Conservation (phyloP, 2,113 vertebrate species). For the Carassius carassius region DNA sequence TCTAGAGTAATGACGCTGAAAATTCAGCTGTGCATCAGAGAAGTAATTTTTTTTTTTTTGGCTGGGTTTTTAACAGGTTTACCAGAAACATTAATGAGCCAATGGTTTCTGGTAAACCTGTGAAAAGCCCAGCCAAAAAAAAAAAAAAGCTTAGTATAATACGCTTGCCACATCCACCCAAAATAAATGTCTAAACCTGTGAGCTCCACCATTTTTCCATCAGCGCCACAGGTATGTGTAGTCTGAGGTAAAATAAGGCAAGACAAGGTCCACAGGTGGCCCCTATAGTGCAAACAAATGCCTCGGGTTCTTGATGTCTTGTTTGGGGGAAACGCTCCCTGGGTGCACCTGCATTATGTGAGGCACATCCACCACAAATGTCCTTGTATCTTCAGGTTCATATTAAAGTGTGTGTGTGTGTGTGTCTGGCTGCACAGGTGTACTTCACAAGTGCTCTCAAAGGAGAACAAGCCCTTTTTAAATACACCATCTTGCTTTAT, state of each 20-base stretch:
- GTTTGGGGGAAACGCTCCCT: not conserved
- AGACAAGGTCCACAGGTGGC: constrained; percentile 45
- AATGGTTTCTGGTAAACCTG: constrained; percentile 48
- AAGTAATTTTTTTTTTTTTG: too few species aligned
- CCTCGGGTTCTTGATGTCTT: constrained; percentile 43
- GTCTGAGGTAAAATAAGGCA: constrained; percentile 12
- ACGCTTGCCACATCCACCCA: not conserved
- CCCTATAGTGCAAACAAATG: constrained; percentile 40
- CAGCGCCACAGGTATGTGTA: constrained; percentile 36
- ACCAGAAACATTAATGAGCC: constrained; percentile 28
- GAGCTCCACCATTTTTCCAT: constrained; percentile 28
- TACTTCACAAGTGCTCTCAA: constrained; percentile 11
- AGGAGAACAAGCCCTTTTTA: not conserved
- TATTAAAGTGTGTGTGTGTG: constrained; percentile 18
- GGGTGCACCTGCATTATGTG: constrained; percentile 48
- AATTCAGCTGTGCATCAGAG: too few species aligned
- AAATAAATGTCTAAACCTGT: constrained; percentile 52
- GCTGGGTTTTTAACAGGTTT: constrained; percentile 11
- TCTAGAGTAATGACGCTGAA: too few species aligned
- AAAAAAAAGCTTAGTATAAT: not conserved
- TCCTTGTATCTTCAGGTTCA: constrained; percentile 28
- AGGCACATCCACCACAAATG: constrained; percentile 33
- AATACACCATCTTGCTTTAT: constrained; percentile 14
- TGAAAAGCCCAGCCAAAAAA: constrained; percentile 15
- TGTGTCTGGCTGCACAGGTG: constrained; percentile 34